Percentiles rank a stretch among this genome's conserved stretches.
These are phyloP conservation scores for Falcunculus frontatus DNA, from an alignment of 2,113 vertebrate species.

Conservation along the genomic window DNA sequence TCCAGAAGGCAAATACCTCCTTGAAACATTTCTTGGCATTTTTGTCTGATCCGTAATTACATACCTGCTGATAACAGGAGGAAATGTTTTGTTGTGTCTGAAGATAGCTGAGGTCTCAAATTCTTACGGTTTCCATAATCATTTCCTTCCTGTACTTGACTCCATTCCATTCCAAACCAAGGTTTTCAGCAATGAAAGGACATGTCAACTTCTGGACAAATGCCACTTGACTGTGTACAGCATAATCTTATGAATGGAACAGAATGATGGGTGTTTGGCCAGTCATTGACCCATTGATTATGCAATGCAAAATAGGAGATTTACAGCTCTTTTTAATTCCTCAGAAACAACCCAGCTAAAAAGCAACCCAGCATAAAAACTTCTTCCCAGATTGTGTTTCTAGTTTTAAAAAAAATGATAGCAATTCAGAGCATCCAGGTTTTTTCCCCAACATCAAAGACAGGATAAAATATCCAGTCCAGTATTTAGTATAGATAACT, in stretches of 20 bases:
- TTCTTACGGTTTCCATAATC: not conserved
- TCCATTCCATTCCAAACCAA: not conserved
- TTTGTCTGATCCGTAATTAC: not conserved
- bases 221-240: not conserved
- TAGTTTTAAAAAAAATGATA: not conserved
- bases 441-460: not conserved
- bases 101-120: not conserved
- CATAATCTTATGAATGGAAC: not conserved
- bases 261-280: not conserved
- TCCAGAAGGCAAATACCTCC: not conserved
- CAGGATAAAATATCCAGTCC: not conserved
- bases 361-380: not conserved
- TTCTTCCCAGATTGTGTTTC: not conserved
- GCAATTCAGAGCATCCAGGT: accelerated
- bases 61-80: not conserved
- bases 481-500: not conserved
- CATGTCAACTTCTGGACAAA: not conserved
- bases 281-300: not conserved
- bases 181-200: not conserved
- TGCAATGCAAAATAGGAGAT: not conserved
- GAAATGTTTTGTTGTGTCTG: not conserved
- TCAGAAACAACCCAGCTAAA: not conserved
- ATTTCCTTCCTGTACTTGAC: not conserved
- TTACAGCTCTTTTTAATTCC: not conserved
- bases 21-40: not conserved